These are phyloP conservation scores for Fulmarus glacialis DNA, from an alignment of 2,113 vertebrate genomes.

Conservation along the genomic window DNA sequence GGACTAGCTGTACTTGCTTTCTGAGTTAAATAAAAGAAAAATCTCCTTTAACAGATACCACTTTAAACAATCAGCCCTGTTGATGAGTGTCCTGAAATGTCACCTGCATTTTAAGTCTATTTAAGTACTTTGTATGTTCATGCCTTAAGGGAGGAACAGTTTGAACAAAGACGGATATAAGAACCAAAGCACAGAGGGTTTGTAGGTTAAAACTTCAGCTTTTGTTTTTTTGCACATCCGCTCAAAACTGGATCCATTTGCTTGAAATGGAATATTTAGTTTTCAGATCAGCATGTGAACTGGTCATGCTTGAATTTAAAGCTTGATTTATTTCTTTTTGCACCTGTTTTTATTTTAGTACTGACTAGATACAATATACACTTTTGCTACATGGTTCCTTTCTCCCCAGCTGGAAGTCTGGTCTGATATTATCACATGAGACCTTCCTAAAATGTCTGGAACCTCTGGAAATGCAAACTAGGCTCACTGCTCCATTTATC, in stretches of 20 bases:
- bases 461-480: not conserved
- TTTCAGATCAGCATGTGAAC: slow-evolving; percentile 31
- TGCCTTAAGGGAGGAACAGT: not conserved
- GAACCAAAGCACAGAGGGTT: not conserved
- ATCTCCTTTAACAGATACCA: not conserved
- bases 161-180: not conserved
- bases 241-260: slow-evolving; percentile 28
- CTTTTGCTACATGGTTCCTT: not conserved
- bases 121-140: not conserved
- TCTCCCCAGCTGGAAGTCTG: slow-evolving; percentile 22
- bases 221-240: not conserved
- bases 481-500: not conserved
- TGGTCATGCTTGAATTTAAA: slow-evolving; percentile 51
- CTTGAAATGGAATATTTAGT: slow-evolving; percentile 35
- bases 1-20: not conserved
- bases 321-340: slow-evolving; percentile 37
- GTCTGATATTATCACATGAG: not conserved
- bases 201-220: not conserved
- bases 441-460: not conserved
- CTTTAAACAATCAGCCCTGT: not conserved
- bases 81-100: not conserved
- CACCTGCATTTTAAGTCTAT: not conserved
- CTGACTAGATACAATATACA: not conserved
- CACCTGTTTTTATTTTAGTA: slow-evolving; percentile 57
- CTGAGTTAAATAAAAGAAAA: not conserved